Conservation (phyloP, 1,140 invertebrate species). For the Panulirus ornatus region DNA sequence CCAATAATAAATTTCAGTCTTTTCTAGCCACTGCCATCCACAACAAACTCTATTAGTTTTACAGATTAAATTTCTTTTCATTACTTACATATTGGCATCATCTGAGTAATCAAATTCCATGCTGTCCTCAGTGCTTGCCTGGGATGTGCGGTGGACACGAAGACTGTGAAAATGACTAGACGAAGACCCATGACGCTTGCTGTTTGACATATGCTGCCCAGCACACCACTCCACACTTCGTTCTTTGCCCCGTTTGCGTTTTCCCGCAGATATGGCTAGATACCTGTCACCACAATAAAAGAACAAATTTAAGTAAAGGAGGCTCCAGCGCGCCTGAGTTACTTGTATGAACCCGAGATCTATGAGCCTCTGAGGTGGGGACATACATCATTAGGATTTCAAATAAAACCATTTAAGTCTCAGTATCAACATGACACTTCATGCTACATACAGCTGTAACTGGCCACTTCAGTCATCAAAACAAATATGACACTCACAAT, state of each 20-base stretch:
- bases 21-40: too few relatives aligned
- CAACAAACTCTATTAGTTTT: too few relatives aligned
- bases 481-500: too few relatives aligned
- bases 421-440: too few relatives aligned
- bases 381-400: background rate
- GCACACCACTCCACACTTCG: slow-evolving; percentile 81
- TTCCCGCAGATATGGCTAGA: slow-evolving; percentile 77
- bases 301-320: background rate
- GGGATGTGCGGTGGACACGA: slow-evolving; percentile 51
- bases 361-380: background rate
- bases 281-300: slow-evolving; percentile 52
- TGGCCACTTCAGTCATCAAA: too few relatives aligned
- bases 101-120: slow-evolving; percentile 70
- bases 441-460: too few relatives aligned
- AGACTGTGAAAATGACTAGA: slow-evolving; percentile 50
- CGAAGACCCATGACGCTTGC: slow-evolving; percentile 43
- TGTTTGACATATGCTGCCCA: slow-evolving; percentile 24
- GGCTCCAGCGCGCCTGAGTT: background rate
- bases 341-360: background rate
- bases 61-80: too few relatives aligned
- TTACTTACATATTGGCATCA: slow-evolving; percentile 66
- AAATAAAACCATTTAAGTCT: too few relatives aligned
- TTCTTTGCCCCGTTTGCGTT: slow-evolving; percentile 78
- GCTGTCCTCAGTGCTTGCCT: slow-evolving; percentile 49
- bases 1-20: too few relatives aligned